phyloP scores from a whole-genome alignment of 2,888 invertebrate genomes.

The Rhagophthalmus giganteus region DNA sequence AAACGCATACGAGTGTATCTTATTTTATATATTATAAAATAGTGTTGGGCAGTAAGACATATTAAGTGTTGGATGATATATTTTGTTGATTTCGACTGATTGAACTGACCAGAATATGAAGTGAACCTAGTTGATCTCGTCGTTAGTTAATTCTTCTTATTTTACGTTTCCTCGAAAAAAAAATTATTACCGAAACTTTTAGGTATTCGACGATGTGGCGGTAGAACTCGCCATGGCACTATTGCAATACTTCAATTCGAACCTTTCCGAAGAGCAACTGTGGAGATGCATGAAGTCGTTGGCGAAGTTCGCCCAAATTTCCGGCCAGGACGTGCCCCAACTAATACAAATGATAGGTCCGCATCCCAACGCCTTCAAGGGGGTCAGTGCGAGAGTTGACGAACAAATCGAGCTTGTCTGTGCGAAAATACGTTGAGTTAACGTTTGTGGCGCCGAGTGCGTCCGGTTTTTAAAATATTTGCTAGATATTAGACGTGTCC shows the following conservation, averaged over 20 bases:
- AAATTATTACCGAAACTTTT: constrained; percentile 34
- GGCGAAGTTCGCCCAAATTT: constrained; percentile 72
- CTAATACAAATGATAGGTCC: constrained; percentile 91
- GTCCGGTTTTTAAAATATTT: too few species aligned
- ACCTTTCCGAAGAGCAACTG: constrained; percentile 78
- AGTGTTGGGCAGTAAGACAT: too few species aligned
- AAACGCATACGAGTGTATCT: too few species aligned
- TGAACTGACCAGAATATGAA: too few species aligned
- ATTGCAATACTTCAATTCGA: constrained; percentile 82
- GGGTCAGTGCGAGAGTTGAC: constrained; percentile 79
- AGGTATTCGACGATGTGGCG: constrained; percentile 94
- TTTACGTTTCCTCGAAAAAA: too few species aligned
- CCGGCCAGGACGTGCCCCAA: constrained; percentile 81
- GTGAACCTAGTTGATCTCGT: too few species aligned
- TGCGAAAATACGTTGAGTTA: constrained; percentile 64
- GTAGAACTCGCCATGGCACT: constrained; percentile 90
- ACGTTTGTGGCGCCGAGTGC: too few species aligned
- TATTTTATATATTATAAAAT: too few species aligned
- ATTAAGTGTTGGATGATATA: too few species aligned
- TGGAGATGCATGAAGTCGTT: constrained; percentile 80
- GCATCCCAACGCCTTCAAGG: constrained; percentile 79
- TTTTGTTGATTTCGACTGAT: not conserved
- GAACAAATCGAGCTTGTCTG: constrained; percentile 76
- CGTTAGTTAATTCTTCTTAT: too few species aligned
- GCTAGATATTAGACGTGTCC: too few species aligned